Conservation (phyloP, 2,113 vertebrate genomes). For the Dasyprocta punctata region DNA sequence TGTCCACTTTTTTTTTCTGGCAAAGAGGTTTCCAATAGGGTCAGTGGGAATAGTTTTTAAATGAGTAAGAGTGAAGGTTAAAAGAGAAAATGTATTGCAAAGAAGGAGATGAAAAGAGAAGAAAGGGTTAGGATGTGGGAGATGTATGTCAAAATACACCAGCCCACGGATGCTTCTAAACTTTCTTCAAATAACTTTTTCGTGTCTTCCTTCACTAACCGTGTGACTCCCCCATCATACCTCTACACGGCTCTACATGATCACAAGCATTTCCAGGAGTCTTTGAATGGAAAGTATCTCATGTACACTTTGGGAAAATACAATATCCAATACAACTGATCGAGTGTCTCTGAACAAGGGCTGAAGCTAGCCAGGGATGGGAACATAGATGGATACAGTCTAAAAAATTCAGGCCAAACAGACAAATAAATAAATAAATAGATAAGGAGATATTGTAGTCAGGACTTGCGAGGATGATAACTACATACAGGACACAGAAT, state of each 20-base stretch:
- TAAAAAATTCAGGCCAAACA: background rate
- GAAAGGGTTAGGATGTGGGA: background rate
- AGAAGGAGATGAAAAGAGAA: background rate
- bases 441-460: too few species aligned
- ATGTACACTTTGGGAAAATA: background rate
- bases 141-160: too few species aligned
- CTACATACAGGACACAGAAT: too few species aligned
- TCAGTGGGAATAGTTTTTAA: background rate
- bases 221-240: background rate
- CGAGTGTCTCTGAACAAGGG: too few species aligned
- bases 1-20: background rate
- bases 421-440: too few species aligned
- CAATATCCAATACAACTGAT: too few species aligned
- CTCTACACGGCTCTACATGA: fast-evolving
- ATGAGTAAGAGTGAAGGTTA: background rate
- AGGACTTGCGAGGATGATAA: too few species aligned
- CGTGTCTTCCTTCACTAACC: too few species aligned
- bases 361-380: too few species aligned
- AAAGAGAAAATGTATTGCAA: background rate
- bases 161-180: too few species aligned
- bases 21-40: background rate
- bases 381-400: fast-evolving
- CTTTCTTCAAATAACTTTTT: background rate
- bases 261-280: background rate
- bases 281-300: background rate